These are phyloP conservation scores for Acropora tenuis DNA, from an alignment of 64 coral and sea anemone species.

Conservation along the genomic window DNA sequence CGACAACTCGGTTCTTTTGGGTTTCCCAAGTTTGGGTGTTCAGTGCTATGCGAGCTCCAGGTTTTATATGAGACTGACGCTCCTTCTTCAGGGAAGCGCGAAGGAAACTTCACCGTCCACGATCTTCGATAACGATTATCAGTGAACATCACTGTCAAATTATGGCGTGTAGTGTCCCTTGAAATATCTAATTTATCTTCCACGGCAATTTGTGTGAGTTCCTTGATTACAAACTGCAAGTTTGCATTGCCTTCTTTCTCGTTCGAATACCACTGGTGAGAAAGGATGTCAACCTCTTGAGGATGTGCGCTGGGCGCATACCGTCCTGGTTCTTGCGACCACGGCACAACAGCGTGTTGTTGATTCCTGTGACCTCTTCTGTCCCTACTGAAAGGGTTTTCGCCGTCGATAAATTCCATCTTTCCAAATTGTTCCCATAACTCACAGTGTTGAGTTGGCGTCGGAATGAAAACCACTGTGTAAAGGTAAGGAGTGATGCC, in stretches of 20 bases:
- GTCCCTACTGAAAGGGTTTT: not conserved
- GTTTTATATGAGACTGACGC: not conserved
- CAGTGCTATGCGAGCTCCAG: not conserved
- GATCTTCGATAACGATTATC: not conserved
- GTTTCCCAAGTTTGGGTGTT: not conserved
- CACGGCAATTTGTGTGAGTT: not conserved
- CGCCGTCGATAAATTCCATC: not conserved
- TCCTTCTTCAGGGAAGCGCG: not conserved
- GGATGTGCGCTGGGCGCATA: not conserved
- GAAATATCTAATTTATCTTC: not conserved
- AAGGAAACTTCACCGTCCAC: conserved; percentile 16
- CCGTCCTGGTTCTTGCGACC: too few species aligned
- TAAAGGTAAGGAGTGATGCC: not conserved
- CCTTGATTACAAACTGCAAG: not conserved
- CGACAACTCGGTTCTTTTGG: not conserved
- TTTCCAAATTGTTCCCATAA: not conserved
- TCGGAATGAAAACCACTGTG: too few species aligned
- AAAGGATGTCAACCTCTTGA: not conserved
- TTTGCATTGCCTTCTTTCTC: not conserved
- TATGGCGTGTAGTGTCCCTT: not conserved
- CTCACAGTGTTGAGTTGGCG: not conserved
- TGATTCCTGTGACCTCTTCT: not conserved
- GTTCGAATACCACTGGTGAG: not conserved
- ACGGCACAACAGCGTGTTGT: not conserved
- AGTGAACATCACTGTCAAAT: not conserved